Evolutionary conservation across 2,113 vertebrate genomes (phyloP), one percentile per base, ranked within the genome.

Genomic region (Dolichallabes microphthalmus): DNA sequence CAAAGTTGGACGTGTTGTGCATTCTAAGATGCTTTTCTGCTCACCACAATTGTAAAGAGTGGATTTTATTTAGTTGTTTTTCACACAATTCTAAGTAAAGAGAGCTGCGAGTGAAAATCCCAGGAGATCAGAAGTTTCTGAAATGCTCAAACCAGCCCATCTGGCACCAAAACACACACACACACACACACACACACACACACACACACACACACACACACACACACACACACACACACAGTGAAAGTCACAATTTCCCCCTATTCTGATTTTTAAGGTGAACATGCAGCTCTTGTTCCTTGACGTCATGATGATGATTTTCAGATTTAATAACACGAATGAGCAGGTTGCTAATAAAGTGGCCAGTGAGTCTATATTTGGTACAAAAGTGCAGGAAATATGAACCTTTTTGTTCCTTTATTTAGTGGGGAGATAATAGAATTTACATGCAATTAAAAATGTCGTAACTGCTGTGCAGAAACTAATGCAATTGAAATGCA

Each of bases 401-500:
- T n/a, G 27, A 55, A 30, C 6, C n/a, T 30, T 68, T 0, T 1
- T 69, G 7, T 74, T 58, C 71, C 13, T 22, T 63, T 60, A 52
- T 9, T 17, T 50, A 32, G 71, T 81, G 71, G 52, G 52, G 68
- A 78, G 53, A 82, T 82, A 79, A 82, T 85, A 30, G 55, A 69
- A 86, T 85, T 79, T 78, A 52, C 12, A 5, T 74, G 32, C 60
- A 82, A 74, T 50, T 71, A 60, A 53, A 32, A 66, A 79, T 63
- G 69, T 76, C 57, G 58, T 53, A 74, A 75, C 82, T 68, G 71
- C 73, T 7, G 35, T 55, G 81, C 58, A 53, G 81, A 17, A 82
- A n/a, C 69, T 82, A 88, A 88, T 85, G 15, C 50, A 78, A 82
- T 88, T 88, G 82, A 14, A 58, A 17, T 2, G n/a, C 68, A 63